Evolutionary conservation across 2,888 invertebrate species (phyloP).

Genomic region (Hydropsyche betteni): DNA sequence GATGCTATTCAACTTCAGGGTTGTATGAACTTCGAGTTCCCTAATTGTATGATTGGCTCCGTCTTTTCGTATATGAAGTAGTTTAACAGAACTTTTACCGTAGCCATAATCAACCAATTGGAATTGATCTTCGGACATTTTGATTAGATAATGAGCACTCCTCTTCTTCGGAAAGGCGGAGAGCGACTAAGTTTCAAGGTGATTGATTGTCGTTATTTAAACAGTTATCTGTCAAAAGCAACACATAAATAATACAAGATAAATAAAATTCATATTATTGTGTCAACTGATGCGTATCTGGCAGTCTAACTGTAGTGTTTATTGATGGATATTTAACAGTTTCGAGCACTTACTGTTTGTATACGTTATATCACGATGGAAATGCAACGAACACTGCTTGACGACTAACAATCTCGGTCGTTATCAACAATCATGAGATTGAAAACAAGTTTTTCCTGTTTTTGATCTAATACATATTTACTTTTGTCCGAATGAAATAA

Average conservation of each 20-base stretch:
- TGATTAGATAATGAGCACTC: neutral
- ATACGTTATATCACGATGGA: neutral
- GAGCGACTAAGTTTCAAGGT: too few relatives aligned
- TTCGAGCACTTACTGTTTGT: neutral
- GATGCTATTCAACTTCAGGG: constrained; percentile 73
- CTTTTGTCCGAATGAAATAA: too few relatives aligned
- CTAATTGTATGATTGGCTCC: constrained; percentile 74
- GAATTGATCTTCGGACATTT: constrained; percentile 63
- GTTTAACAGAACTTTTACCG: constrained; percentile 79
- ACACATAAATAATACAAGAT: too few relatives aligned
- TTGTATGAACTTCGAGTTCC: constrained; percentile 79
- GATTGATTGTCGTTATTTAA: too few relatives aligned
- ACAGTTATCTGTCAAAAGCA: too few relatives aligned
- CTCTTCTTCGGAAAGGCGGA: too few relatives aligned
- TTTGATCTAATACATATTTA: neutral
- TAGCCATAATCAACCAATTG: constrained; percentile 73
- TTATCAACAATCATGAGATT: constrained; percentile 5
- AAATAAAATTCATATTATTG: too few relatives aligned
- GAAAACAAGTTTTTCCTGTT: constrained; percentile 17
- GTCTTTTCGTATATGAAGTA: constrained; percentile 75
- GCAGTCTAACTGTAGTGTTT: too few relatives aligned
- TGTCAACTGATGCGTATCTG: too few relatives aligned
- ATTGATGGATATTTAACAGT: too few relatives aligned
- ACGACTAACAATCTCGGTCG: neutral
- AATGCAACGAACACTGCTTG: neutral